Evolutionary conservation across 1,140 invertebrate species (phyloP).

Genomic region (Sitobion miscanthi): DNA sequence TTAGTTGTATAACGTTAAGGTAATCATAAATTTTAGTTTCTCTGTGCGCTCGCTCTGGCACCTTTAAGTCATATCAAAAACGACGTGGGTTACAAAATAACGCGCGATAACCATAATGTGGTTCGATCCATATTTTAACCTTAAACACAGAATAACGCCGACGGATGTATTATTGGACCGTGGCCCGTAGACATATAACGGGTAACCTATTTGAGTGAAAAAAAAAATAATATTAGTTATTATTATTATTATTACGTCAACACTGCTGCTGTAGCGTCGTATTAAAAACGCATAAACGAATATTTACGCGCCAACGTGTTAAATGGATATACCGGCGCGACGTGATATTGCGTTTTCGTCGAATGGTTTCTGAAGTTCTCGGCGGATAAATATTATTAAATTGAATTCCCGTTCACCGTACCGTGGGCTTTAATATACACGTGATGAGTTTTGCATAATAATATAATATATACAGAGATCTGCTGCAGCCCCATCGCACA

Average conservation of each 20-base stretch:
- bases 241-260: not conserved
- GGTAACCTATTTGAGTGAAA: not conserved
- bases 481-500: not conserved
- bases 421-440: not conserved
- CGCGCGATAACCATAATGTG: no score
- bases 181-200: no score
- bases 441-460: constrained; percentile 21
- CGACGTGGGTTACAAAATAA: not conserved
- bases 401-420: not conserved
- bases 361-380: not conserved
- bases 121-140: not conserved
- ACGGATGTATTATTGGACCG: not conserved
- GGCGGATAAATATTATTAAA: constrained; percentile 6
- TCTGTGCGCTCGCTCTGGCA: not conserved
- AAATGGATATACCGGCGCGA: not conserved
- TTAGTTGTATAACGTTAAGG: not conserved
- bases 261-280: not conserved
- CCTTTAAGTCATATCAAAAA: not conserved
- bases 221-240: not conserved
- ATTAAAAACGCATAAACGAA: constrained; percentile 1
- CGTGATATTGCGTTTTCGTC: not conserved
- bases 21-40: not conserved
- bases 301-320: not conserved
- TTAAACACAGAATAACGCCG: not conserved
- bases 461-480: not conserved